Conservation (phyloP, 2,113 vertebrate genomes). For the Phaetusa simplex region DNA sequence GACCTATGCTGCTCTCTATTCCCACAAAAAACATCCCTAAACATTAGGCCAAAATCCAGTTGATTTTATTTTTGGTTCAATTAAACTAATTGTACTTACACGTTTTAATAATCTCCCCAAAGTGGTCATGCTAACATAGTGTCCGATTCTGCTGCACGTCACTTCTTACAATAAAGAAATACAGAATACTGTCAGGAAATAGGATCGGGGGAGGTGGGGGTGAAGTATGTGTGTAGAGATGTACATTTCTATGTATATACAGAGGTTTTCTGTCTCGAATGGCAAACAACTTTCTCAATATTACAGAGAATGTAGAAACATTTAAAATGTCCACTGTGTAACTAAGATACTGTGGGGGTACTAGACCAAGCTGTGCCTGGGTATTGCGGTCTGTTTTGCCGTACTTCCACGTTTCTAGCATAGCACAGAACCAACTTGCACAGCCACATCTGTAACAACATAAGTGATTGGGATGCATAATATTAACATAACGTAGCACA, state of each 20-base stretch:
- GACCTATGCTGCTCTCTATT: too few species aligned
- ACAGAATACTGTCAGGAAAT: neutral
- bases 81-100: neutral
- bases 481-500: neutral
- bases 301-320: neutral
- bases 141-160: neutral
- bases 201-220: rapidly evolving
- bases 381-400: rapidly evolving
- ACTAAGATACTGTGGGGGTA: neutral
- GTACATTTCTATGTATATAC: neutral
- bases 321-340: neutral
- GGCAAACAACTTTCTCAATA: neutral
- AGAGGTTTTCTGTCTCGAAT: neutral
- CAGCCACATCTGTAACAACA: neutral
- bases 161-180: neutral
- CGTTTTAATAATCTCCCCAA: neutral
- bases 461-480: neutral
- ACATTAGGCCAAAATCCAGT: neutral
- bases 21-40: neutral
- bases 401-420: neutral
- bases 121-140: neutral
- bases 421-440: neutral
- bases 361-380: neutral
- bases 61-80: neutral
- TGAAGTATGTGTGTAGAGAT: too few species aligned